Conservation (phyloP, 2,113 vertebrate species). For the Gobio gobio region DNA sequence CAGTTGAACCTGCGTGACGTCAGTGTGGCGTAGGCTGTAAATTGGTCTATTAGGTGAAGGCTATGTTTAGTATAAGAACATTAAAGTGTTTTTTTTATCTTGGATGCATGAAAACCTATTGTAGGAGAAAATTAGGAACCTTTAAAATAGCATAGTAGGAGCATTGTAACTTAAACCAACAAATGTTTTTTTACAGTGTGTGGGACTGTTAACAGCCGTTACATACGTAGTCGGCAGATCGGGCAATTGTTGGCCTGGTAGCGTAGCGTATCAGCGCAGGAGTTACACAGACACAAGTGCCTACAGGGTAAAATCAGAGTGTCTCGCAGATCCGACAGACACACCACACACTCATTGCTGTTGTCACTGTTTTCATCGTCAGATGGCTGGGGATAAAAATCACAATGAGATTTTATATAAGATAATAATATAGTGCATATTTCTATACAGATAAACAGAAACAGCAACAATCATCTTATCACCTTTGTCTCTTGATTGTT, state of each 20-base stretch:
- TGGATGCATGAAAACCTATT: no score
- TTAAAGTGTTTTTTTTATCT: no score
- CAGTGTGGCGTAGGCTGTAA: no score
- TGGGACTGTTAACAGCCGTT: not conserved
- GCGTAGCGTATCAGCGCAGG: slow-evolving; percentile 93
- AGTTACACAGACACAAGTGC: slow-evolving; percentile 93
- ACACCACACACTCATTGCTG: slow-evolving; percentile 97
- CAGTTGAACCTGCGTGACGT: no score
- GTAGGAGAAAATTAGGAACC: no score
- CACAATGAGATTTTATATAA: not conserved
- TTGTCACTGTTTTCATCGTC: slow-evolving; percentile 98
- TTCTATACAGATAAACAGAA: no score
- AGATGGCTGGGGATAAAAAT: slow-evolving; percentile 76
- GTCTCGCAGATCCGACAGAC: slow-evolving; percentile 92
- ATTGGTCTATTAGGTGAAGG: no score
- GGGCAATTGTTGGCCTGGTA: slow-evolving; percentile 99
- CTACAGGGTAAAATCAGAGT: slow-evolving; percentile 94
- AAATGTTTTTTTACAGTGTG: no score
- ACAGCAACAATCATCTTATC: not conserved
- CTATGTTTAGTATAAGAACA: no score
- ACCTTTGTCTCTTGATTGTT: slow-evolving; percentile 99
- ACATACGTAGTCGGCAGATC: slow-evolving; percentile 95
- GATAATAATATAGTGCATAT: no score
- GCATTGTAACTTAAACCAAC: no score
- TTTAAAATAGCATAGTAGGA: no score